Base-by-base conservation (phyloP, 2,113 vertebrate species). In the Psilopsiagon aurifrons region DNA sequence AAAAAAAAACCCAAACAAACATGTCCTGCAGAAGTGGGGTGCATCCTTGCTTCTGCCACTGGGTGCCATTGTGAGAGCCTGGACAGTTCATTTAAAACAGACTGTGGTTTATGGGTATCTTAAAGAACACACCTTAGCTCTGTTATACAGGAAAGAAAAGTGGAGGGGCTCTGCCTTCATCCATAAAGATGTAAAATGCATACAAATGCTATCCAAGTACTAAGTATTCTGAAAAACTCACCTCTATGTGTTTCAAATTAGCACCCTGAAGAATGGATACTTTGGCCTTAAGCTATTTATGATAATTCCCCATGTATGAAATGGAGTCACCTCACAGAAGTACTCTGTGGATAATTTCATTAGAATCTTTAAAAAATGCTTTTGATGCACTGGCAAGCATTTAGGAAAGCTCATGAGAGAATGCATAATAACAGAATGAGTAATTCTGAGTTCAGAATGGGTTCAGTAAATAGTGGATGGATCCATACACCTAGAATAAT, bases 341-440 rank as follows among this genome's bases (percentile, higher is more conserved):
- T 64, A 59, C 64, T 43, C 29, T 49, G 70, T 28, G 90, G 79
- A 81, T 88, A 90, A 94, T 80, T 95, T 88, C 63, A 92, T 95
- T 80, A 77, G 7, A 49, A 62, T 91, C n/a, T 88, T 83, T 94
- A 13, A 88, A 96, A 92, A 92, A 89, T 84, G 63, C 27, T 73
- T 39, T 3, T 2, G 28, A 88, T 94, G 83, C 60, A 70, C 41
- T 74, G 41, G 74, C 51, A 94, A 86, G 29, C 67, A 67, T 83
- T 92, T 76, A 77, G 71, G 93, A 89, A 94, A 88, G 41, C 43
- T 74, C 79, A 31, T 37, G 60, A 92, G n/a, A 79, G 67, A 85
- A 89, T 33, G 44, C 57, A 59, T 35, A 59, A n/a, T n/a, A 60
- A 90, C 31, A 82, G 59, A 85, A 89, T 29, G 39, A 94, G 49